A percentile compares a stretch with the other conserved stretches of the same genome.
phyloP scores from a whole-genome alignment of 2,797 vertebrate genomes.

The Hydrolagus colliei region DNA sequence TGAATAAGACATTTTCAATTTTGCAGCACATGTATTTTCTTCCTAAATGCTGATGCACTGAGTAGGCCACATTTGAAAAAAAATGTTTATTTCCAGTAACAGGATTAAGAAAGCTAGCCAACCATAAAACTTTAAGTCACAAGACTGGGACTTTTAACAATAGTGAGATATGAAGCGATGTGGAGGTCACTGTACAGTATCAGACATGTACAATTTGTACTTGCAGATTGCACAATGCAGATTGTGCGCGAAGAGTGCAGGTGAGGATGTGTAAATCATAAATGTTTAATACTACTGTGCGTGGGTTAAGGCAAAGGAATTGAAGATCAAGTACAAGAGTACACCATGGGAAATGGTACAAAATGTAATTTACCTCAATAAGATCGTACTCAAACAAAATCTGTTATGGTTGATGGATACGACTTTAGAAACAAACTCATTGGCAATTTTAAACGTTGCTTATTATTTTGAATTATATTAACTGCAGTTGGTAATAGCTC shows the following conservation, averaged over 20 bases:
- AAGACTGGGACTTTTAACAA: background rate
- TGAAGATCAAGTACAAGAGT: background rate
- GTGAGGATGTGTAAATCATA: background rate
- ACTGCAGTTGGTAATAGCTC: background rate
- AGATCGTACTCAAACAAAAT: background rate
- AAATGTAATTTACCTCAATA: background rate
- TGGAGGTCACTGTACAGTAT: too few relatives aligned
- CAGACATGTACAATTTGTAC: background rate
- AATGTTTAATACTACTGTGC: too few relatives aligned
- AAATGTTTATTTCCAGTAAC: background rate
- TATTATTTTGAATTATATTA: background rate
- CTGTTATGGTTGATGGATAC: background rate
- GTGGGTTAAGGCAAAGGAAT: background rate
- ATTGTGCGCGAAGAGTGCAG: background rate
- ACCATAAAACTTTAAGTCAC: background rate
- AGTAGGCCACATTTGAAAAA: background rate
- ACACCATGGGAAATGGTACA: background rate
- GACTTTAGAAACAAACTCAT: background rate
- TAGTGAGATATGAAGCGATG: background rate
- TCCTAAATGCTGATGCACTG: too few relatives aligned
- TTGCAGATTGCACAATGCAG: background rate
- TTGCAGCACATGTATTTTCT: background rate
- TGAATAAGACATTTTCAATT: background rate
- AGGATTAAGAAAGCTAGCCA: background rate
- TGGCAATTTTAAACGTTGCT: too few relatives aligned